Percentiles rank a stretch among this genome's conserved stretches.
Evolutionary conservation across 2,888 invertebrate genomes (phyloP).

Genomic region (Pristionchus japonicus): DNA sequence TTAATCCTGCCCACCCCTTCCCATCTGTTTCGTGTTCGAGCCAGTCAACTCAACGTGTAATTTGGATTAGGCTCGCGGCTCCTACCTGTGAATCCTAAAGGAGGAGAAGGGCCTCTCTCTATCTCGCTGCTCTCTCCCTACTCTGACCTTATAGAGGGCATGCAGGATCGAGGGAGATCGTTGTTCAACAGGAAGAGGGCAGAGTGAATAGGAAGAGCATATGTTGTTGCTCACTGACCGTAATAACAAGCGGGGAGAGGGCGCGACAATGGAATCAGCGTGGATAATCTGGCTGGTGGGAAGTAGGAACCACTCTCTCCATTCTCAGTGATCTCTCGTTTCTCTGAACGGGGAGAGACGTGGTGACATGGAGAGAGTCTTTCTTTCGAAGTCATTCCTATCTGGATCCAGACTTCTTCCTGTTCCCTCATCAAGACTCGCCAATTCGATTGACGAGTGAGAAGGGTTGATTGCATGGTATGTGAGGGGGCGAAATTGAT

Average conservation of each 20-base stretch:
- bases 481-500: constrained; percentile 12
- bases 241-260: constrained; percentile 3
- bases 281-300: neutral
- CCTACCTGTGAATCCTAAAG: constrained; percentile 36
- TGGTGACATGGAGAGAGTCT: too few species aligned
- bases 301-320: too few species aligned
- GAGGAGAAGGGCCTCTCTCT: too few species aligned
- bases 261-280: constrained; percentile 3
- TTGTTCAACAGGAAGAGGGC: too few species aligned
- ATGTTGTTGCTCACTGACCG: constrained; percentile 47
- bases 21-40: constrained; percentile 30
- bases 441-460: neutral
- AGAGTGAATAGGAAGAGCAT: constrained; percentile 22
- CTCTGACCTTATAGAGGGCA: too few species aligned
- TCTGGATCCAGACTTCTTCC: neutral
- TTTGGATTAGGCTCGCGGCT: constrained; percentile 42
- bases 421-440: constrained; percentile 39
- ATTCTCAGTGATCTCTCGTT: too few species aligned
- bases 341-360: too few species aligned
- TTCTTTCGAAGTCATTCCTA: too few species aligned
- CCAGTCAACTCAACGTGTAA: constrained; percentile 36
- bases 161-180: too few species aligned
- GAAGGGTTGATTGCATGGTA: constrained; percentile 19
- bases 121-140: too few species aligned
- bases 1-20: constrained; percentile 6